A percentile compares a stretch with the other conserved stretches of the same genome.
These are phyloP conservation scores for Ophonus ardosiacus DNA, from an alignment of 2,888 invertebrate genomes.

Conservation along the genomic window DNA sequence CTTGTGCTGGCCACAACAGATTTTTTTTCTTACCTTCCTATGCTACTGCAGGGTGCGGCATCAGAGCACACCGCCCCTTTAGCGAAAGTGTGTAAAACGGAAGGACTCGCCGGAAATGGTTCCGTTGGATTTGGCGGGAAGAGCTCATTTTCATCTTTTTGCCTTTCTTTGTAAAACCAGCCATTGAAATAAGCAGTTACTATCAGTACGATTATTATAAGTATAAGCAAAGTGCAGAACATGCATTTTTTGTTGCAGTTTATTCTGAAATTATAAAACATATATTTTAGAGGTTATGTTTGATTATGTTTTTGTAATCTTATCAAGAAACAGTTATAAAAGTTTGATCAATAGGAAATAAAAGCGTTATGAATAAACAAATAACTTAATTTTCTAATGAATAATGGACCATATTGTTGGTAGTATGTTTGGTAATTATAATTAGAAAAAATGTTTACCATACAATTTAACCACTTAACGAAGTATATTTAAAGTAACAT, in stretches of 20 bases:
- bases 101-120: conserved; percentile 82
- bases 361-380: no score
- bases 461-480: no score
- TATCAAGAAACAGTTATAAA: no score
- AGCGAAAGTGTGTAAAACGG: conserved; percentile 82
- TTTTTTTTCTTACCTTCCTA: conserved; percentile 82
- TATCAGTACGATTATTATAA: conserved; percentile 68
- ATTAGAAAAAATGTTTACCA: no score
- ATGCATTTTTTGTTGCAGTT: conserved; percentile 67
- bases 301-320: no score
- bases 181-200: conserved; percentile 69
- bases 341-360: no score
- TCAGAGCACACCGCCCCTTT: conserved; percentile 89
- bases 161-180: conserved; percentile 65
- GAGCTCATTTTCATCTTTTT: conserved; percentile 67
- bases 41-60: conserved; percentile 84
- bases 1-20: no score
- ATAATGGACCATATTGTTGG: no score
- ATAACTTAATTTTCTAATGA: no score
- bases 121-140: conserved; percentile 83
- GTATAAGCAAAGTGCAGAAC: conserved; percentile 65
- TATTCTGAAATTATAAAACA: conserved; percentile 66
- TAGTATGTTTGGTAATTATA: no score
- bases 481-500: no score
- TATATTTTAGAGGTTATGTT: no score